These are phyloP conservation scores for Tyto alba DNA, from an alignment of 2,113 vertebrate species.

Conservation along the genomic window DNA sequence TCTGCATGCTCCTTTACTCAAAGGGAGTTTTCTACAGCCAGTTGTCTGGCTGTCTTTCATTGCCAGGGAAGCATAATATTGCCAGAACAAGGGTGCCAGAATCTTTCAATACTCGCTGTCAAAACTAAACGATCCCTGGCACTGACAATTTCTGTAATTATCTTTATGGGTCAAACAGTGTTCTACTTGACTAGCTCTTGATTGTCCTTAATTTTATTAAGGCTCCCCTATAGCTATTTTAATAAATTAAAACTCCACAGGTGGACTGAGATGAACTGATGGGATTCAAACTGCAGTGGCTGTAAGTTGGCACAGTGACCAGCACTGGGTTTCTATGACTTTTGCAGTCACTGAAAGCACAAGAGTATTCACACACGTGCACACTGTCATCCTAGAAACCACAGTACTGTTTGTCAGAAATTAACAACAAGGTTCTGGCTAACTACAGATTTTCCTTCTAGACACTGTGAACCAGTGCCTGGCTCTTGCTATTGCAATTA, in stretches of 20 bases:
- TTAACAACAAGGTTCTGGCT: neutral
- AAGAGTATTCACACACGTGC: neutral
- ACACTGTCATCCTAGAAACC: neutral
- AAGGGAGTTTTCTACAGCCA: neutral
- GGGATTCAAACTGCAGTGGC: neutral
- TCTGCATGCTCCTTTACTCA: neutral
- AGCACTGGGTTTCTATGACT: neutral
- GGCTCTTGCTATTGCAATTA: neutral
- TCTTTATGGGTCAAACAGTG: neutral
- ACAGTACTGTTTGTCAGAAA: neutral
- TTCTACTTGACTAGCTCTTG: conserved; percentile 13
- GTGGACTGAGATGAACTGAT: neutral
- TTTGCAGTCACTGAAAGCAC: neutral
- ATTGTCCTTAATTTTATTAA: conserved; percentile 21
- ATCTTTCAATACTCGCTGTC: neutral
- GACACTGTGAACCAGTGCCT: neutral
- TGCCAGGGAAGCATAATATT: neutral
- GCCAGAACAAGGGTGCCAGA: neutral
- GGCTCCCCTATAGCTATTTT: neutral
- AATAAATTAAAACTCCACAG: neutral
- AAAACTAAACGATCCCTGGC: conserved; percentile 11
- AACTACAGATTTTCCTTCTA: neutral
- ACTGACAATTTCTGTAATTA: neutral
- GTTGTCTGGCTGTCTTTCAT: neutral
- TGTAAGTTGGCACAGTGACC: neutral